Evolutionary conservation across 2,113 vertebrate genomes (phyloP).

Genomic region (Herpailurus yagouaroundi): DNA sequence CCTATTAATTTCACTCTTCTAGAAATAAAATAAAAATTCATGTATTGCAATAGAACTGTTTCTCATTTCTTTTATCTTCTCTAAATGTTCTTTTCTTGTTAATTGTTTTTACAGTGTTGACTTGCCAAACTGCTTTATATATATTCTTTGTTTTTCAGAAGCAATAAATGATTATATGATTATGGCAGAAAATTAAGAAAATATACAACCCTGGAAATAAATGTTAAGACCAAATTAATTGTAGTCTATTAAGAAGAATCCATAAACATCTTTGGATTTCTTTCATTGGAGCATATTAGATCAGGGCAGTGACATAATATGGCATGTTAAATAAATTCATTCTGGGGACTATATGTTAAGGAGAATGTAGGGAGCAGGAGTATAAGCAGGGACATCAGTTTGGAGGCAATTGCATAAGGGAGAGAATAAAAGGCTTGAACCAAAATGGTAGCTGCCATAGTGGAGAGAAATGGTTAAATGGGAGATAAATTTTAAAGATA

Average conservation of each 20-base stretch:
- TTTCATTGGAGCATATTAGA: not conserved
- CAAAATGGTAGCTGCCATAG: not conserved
- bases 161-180: not conserved
- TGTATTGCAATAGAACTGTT: slow-evolving; percentile 3
- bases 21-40: slow-evolving; percentile 26
- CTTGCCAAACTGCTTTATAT: not conserved
- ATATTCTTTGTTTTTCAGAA: not conserved
- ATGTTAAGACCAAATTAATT: not conserved
- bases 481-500: not conserved
- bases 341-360: not conserved
- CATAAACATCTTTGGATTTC: not conserved
- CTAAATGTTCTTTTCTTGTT: slow-evolving; percentile 19
- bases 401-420: not conserved
- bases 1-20: not conserved
- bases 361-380: not conserved
- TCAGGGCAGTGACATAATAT: not conserved
- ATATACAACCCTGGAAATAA: not conserved
- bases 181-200: not conserved
- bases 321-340: not conserved
- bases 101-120: slow-evolving; percentile 8
- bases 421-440: not conserved
- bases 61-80: slow-evolving; percentile 51
- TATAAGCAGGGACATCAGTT: not conserved
- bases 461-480: not conserved
- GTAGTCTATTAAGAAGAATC: not conserved